Percentiles rank a stretch among this genome's conserved stretches.
These are phyloP conservation scores for Brachypterus glaber DNA, from an alignment of 2,888 invertebrate species.

Conservation along the genomic window DNA sequence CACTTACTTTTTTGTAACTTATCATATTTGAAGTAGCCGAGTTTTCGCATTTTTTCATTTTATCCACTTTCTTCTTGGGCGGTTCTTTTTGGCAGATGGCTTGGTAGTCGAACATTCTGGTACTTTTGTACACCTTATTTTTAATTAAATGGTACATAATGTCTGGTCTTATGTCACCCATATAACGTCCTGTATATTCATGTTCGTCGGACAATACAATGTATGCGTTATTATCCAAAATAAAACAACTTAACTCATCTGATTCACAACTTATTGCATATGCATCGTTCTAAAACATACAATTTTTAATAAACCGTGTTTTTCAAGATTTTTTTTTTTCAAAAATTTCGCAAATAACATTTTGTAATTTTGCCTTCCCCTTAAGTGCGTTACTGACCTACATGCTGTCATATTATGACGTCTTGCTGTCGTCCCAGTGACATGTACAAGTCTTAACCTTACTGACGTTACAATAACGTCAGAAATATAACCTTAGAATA, in stretches of 20 bases:
- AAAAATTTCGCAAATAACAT: too few species aligned
- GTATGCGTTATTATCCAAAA: conserved; percentile 86
- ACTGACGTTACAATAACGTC: too few species aligned
- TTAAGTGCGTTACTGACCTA: too few species aligned
- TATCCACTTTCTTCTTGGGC: conserved; percentile 17
- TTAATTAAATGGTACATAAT: conserved; percentile 67
- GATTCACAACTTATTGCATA: conserved; percentile 43
- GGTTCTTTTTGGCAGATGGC: conserved; percentile 63
- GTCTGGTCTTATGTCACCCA: conserved; percentile 63
- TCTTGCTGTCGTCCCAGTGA: too few species aligned
- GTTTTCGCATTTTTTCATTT: too few species aligned
- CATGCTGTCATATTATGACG: too few species aligned
- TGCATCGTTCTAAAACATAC: neutral
- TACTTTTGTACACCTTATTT: conserved; percentile 64
- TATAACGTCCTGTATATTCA: conserved; percentile 53
- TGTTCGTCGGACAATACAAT: conserved; percentile 66
- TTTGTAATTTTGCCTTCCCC: too few species aligned
- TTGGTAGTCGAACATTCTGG: conserved; percentile 75
- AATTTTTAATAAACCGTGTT: too few species aligned
- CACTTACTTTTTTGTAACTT: conserved; percentile 24
- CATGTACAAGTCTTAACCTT: too few species aligned
- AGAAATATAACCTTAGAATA: too few species aligned
- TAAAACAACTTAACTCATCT: conserved; percentile 65
- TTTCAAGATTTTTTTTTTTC: too few species aligned
- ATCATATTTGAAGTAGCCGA: conserved; percentile 14